These are phyloP conservation scores for Colinus virginianus DNA, from an alignment of 2,113 vertebrate species.

Conservation along the genomic window DNA sequence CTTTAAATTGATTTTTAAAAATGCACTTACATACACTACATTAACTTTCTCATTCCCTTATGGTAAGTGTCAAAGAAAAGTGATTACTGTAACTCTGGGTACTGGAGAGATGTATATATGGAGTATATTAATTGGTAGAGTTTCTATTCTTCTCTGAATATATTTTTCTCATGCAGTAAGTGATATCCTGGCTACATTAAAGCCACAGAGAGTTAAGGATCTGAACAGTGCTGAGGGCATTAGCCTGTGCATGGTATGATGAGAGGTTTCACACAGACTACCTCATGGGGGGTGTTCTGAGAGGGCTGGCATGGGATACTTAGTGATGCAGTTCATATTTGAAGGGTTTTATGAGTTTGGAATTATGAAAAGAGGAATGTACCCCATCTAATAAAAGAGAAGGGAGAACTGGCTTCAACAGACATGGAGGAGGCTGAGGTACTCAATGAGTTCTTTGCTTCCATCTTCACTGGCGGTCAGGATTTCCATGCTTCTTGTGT, in stretches of 20 bases:
- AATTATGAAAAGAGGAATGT: too few species aligned
- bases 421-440: not conserved
- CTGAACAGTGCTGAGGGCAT: not conserved
- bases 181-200: not conserved
- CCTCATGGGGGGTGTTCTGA: not conserved
- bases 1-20: constrained; percentile 60
- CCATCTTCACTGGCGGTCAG: too few species aligned
- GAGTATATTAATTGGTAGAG: constrained; percentile 24
- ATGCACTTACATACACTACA: not conserved
- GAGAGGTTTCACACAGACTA: not conserved
- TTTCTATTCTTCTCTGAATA: not conserved
- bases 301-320: not conserved
- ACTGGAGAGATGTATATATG: not conserved
- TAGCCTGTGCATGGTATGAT: fast-evolving
- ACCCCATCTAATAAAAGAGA: not conserved
- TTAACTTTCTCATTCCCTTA: constrained; percentile 50
- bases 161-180: not conserved
- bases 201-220: not conserved
- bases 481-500: too few species aligned
- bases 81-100: constrained; percentile 7
- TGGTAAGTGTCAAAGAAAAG: constrained; percentile 28
- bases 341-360: not conserved
- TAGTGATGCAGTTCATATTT: fast-evolving
- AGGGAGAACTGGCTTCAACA: not conserved
- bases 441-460: not conserved